Evolutionary conservation across 37 sponge, comb jelly and placozoan genomes (phyloP).

Genomic region (Geodia barretti): DNA sequence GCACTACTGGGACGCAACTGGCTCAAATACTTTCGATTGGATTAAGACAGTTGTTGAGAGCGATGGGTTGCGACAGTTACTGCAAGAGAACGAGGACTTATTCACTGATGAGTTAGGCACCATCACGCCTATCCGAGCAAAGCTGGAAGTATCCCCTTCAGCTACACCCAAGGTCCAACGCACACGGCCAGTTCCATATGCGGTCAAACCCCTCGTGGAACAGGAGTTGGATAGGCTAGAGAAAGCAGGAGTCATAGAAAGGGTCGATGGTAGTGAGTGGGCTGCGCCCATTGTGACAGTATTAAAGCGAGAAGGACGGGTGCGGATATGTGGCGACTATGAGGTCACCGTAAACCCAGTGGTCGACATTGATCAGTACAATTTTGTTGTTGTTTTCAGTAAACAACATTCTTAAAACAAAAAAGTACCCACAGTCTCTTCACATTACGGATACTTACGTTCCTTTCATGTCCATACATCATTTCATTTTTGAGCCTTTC

Average conservation of each 20-base stretch:
- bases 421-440: no score
- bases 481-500: no score
- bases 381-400: no score
- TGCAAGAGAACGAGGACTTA: slow-evolving; percentile 21
- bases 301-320: slow-evolving; percentile 10
- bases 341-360: slow-evolving; percentile 35
- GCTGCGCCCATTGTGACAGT: slow-evolving; percentile 32
- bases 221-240: slow-evolving; percentile 29
- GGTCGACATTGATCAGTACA: slow-evolving; percentile 19
- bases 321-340: slow-evolving; percentile 36
- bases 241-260: slow-evolving; percentile 11
- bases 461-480: no score
- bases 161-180: slow-evolving; percentile 12
- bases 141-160: not conserved
- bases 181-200: slow-evolving; percentile 24
- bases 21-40: slow-evolving; percentile 4
- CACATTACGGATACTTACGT: no score
- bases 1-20: slow-evolving; percentile 22
- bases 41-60: slow-evolving; percentile 2
- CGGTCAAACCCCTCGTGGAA: slow-evolving; percentile 5
- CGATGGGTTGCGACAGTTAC: not conserved
- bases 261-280: slow-evolving; percentile 14
- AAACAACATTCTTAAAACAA: no score
- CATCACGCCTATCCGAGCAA: slow-evolving; percentile 11
- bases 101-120: slow-evolving; percentile 27